Conservation (phyloP, 1,140 invertebrate genomes). For the Leptinotarsa lineolata region DNA sequence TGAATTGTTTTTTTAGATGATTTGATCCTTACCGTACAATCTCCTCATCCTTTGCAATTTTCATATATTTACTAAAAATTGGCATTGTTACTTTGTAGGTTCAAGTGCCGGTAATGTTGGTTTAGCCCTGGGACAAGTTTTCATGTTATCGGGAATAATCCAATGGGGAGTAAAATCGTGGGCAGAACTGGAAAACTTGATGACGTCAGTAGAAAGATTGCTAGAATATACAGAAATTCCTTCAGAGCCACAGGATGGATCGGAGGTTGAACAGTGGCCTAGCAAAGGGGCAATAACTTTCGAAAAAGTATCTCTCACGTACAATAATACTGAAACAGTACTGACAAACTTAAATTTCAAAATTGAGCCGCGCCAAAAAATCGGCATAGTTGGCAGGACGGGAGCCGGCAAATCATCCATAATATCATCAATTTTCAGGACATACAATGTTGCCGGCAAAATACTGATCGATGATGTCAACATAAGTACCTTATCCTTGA, state of each 20-base stretch:
- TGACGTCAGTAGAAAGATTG: conserved; percentile 78
- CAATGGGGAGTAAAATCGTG: conserved; percentile 69
- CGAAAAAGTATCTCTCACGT: conserved; percentile 67
- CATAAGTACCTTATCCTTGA: conserved; percentile 58
- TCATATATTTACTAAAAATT: no score
- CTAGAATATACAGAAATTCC: conserved; percentile 73
- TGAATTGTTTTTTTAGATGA: no score
- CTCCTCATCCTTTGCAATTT: no score
- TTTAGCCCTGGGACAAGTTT: conserved; percentile 63
- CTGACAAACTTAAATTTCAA: conserved; percentile 67
- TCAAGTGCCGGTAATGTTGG: conserved; percentile 61
- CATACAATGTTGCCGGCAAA: conserved; percentile 1
- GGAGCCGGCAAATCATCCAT: conserved; percentile 79
- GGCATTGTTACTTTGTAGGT: conserved; percentile 15
- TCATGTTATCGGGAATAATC: conserved; percentile 49
- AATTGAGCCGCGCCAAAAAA: conserved; percentile 67
- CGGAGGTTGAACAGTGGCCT: conserved; percentile 64
- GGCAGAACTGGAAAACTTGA: conserved; percentile 81
- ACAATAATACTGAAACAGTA: conserved; percentile 67
- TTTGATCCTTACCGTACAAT: no score
- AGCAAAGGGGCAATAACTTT: conserved; percentile 52
- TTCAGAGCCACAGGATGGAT: conserved; percentile 72
- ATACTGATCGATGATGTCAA: conserved; percentile 16
- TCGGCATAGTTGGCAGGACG: conserved; percentile 50
- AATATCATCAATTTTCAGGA: conserved; percentile 61